Percentiles rank a stretch among this genome's conserved stretches.
phyloP scores from a whole-genome alignment of 2,113 vertebrate genomes.

The Xenopus laevis region DNA sequence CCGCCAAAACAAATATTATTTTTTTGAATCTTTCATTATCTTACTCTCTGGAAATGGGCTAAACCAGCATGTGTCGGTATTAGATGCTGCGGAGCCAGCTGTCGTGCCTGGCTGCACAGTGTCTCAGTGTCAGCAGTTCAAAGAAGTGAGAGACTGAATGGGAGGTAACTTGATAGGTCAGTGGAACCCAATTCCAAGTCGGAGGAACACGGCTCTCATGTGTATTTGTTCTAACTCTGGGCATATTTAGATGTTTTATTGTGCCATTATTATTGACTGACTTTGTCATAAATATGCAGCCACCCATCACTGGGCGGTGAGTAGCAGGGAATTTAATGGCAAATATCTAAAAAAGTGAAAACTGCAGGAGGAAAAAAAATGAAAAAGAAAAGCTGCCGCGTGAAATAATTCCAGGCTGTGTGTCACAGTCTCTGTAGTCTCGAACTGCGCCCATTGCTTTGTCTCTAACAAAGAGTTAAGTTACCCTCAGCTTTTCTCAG shows the following conservation, averaged over 20 bases:
- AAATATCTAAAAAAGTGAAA: neutral
- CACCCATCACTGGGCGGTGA: neutral
- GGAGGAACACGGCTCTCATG: slow-evolving; percentile 50
- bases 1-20: slow-evolving; percentile 62
- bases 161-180: slow-evolving; percentile 55
- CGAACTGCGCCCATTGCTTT: too few species aligned
- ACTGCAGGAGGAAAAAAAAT: too few species aligned
- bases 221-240: slow-evolving; percentile 24
- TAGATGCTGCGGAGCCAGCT: slow-evolving; percentile 68
- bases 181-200: slow-evolving; percentile 50
- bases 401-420: neutral
- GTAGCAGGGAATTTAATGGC: slow-evolving; percentile 17
- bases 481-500: too few species aligned
- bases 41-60: slow-evolving; percentile 62
- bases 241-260: slow-evolving; percentile 13
- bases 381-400: slow-evolving; percentile 2
- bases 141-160: slow-evolving; percentile 55
- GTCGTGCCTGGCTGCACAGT: slow-evolving; percentile 63
- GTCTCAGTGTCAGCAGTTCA: slow-evolving; percentile 69
- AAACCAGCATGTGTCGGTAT: slow-evolving; percentile 60
- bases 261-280: neutral
- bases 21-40: slow-evolving; percentile 59
- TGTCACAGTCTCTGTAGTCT: neutral
- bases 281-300: slow-evolving; percentile 6
- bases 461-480: too few species aligned